These are phyloP conservation scores for Eurosta solidaginis DNA, from an alignment of 1,140 invertebrate species.

Conservation along the genomic window DNA sequence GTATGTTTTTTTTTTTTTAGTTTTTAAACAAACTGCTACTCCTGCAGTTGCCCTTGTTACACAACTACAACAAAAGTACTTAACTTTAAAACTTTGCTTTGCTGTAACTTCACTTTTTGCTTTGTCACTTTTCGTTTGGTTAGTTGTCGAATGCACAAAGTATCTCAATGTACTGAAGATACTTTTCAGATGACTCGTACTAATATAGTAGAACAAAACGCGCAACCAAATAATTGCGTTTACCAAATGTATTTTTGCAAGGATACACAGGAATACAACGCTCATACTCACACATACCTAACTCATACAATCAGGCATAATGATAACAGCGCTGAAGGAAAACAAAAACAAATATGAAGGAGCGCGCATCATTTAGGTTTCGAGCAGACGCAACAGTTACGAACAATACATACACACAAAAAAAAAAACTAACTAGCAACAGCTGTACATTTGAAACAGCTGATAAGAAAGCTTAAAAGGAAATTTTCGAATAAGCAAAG, in stretches of 20 bases:
- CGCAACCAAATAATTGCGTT: slow-evolving; percentile 31
- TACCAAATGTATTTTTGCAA: slow-evolving; percentile 32
- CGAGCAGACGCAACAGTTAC: slow-evolving; percentile 24
- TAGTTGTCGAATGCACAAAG: slow-evolving; percentile 26
- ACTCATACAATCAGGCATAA: not conserved
- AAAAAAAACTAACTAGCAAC: not conserved
- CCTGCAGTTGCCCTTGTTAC: too few relatives aligned
- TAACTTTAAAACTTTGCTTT: not conserved
- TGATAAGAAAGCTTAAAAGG: not conserved
- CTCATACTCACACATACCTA: too few relatives aligned
- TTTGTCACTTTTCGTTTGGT: not conserved
- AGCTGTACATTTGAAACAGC: not conserved
- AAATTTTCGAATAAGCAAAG: not conserved
- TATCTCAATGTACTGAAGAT: slow-evolving; percentile 33
- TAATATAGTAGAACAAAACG: slow-evolving; percentile 31
- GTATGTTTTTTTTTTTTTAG: too few relatives aligned
- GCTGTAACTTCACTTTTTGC: not conserved
- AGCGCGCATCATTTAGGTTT: too few relatives aligned
- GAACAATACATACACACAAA: not conserved
- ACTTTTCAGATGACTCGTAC: slow-evolving; percentile 30
- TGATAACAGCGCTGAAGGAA: not conserved
- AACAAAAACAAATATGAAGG: not conserved
- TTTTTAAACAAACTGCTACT: too few relatives aligned
- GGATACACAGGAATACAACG: slow-evolving; percentile 18
- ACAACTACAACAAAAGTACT: too few relatives aligned